Base-by-base conservation (phyloP, 2,888 invertebrate species). In the Pseudanteris insignis region DNA sequence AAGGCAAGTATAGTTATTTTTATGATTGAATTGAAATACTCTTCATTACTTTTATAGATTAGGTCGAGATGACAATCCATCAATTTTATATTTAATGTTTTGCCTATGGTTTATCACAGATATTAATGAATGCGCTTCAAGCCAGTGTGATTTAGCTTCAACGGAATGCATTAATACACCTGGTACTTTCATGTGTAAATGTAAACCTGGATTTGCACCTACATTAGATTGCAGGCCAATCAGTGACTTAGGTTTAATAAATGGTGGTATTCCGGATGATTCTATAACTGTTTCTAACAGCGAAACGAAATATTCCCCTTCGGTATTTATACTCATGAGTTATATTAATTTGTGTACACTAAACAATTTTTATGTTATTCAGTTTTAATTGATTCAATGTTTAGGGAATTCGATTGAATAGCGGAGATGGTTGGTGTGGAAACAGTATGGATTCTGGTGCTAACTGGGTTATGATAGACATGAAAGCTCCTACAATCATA, bases 201-300 rank as follows among this genome's bases (percentile, higher is more conserved):
- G 95, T 73, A 86, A 89, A 57, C 81, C 87, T 63, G 94, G 94
- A 28, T 94, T 94, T 72, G 81, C 89, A 1, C 89, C 93, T 2
- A 92, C 91, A 48, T 85, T 92, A 67, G 94, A 95, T 75, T 95
- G 95, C 74, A 86, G 94, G 67, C 94, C 94, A 0, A 91, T 94
- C 24, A 91, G 91, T 2, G 95, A 95, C 80, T 84, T 96, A 37
- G 95, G 95, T 11, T 82, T 92, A 12, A 89, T 89, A 36, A 93
- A 92, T 75, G 93, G 94, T 21, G 94, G 92, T 44, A 90, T 96
- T 71, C 91, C 95, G 1, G 94, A 94, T 74, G 92, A 92, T 66
- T 90, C 93, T 18, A 92, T 96, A 24, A 88, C 86, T 28, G 92
- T 93, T 28, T 21, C 94, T 1, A 84, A 88, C 43, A 88, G 89